Evolutionary conservation across 2,888 invertebrate genomes (phyloP), one percentile per base, ranked within the genome.

Genomic region (Harpagoxenus sublaevis): DNA sequence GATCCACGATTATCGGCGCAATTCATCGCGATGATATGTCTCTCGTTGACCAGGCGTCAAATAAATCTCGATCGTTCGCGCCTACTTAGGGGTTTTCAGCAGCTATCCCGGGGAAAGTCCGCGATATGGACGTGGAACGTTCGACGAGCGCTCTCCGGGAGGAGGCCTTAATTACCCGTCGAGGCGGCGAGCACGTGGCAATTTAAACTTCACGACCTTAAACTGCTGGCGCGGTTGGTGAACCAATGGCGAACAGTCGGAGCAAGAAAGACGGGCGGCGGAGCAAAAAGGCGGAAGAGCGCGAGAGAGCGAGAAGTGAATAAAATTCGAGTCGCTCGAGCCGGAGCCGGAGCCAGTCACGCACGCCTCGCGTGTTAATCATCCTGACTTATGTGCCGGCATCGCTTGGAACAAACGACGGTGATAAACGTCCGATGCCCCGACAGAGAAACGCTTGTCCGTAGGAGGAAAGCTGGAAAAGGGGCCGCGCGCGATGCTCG

Each of bases 331-430:
- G 90, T 92, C 91, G 86, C 88, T 92, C 90, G 73, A 73, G 28
- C 39, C 71, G 88, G 86, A 73, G 28, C 39, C 55, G 88, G 86
- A 89, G 88, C 91, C 91, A 90, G 93, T 93, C 93, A 93, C 92
- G 93, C 93, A 93, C 90, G 89, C 89, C 91, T 90, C 86, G 92
- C 93, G 91, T 93, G 93, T 93, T 93, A 93, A 94, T 93, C 92
- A 92, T 93, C 89, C 89, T 92, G 92, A 93, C 92, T 93, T 93
- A 92, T 93, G 92, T 93, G 90, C 83, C 71, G 87, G 88, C 87
- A 92, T 88, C 87, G 88, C 87, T 84, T 84, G 84, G 84, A 87
- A 89, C 88, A 87, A 90, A 87, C 88, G 89, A 91, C 89, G 88
- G 87, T 91, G 92, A 92, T 92, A 91, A 92, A 92, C 90, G 89